Evolutionary conservation across 2,888 invertebrate species (phyloP), one percentile per base, ranked within the genome.

Genomic region (Encarsia formosa): DNA sequence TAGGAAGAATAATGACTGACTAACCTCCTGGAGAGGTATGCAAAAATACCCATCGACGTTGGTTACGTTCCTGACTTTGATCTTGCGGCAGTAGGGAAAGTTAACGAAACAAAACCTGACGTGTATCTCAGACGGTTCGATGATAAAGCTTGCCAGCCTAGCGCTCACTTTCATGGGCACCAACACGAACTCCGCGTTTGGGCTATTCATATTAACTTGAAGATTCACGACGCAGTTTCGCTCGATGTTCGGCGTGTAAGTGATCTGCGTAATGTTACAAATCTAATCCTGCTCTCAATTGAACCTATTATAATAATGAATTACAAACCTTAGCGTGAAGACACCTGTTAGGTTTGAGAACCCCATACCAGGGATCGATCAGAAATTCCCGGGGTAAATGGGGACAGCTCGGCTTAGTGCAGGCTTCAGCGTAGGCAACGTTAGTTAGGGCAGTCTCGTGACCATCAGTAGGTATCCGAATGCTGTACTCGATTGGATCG

Each of bases 21-120:
- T 50, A 67, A 78, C 78, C 65, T 70, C 58, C 51, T 73, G 70
- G 18, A 75, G 73, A 20, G 69, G 55, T 15, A 78, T 54, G 34
- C 69, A 72, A 56, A 77, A 79, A 62, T 75, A 78, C 37, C 81
- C 83, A 57, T 75, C 74, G 57, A 78, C 73, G 24, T 77, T 74
- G 22, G 74, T 71, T 2, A 73, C 70, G 52, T 81, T 79, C 6
- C 67, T 66, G 11, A 85, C 61, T 8, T 61, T 63, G 31, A 84
- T 70, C n/a, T 76, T 74, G 39, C 77, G 65, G 15, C 71, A 67
- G 57, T 83, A 84, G 0, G 77, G 69, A 56, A 74, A 81, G 59
- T 81, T 79, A 16, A 84, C 61, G 62, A 83, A 85, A 61, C 82
- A 82, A 46, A 80, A 81, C 56, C 78, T 72, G 35, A 83, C 66